Evolutionary conservation across 2,888 invertebrate species (phyloP), one percentile per base, ranked within the genome.

Genomic region (Limnephilus lunatus): DNA sequence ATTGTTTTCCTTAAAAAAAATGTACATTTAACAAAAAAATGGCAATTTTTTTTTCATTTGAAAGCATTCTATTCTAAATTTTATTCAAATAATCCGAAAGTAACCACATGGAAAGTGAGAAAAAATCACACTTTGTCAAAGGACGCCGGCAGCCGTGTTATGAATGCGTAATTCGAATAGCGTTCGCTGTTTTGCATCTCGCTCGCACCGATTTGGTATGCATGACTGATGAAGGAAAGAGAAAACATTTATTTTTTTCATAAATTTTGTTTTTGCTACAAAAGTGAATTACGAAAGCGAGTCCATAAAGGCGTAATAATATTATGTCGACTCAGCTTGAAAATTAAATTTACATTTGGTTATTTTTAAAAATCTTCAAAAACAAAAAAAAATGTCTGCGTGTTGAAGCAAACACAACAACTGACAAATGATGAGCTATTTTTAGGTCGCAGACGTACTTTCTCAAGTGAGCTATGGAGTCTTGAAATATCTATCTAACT

Each of bases 181-280:
- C 35, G 35, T 83, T 83, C 39, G 83, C 19, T 83, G 35, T 83
- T 83, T 83, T 35, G 35, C 35, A 11, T 83, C 83, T 83, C 83
- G 5, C 83, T 83, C 83, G 25, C 83, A 83, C 83, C 83, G 15
- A 19, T n/a, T 11, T 12, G 12, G 7, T 25, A 32, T 83, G 35
- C 83, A n/a, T 35, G 83, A 83, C 83, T 32, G 83, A n/a, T n/a
- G 35, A 83, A 35, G 35, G 83, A 83, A 83, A 83, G 83, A 83
- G 83, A 83, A 83, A 83, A 83, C 83, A 83, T 83, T 83, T 83
- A 32, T 83, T 35, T 32, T 83, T 32, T 32, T 68, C 68, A 68
- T 25, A 19, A 48, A 68, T 25, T 68, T 68, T n/a, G 68, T 68
- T 68, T 25, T n/a, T 25, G 68, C 25, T 68, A 68, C 68, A n/a